A percentile compares a stretch with the other conserved stretches of the same genome.
phyloP scores from a whole-genome alignment of 2,113 vertebrate genomes.

The Callipepla californica region DNA sequence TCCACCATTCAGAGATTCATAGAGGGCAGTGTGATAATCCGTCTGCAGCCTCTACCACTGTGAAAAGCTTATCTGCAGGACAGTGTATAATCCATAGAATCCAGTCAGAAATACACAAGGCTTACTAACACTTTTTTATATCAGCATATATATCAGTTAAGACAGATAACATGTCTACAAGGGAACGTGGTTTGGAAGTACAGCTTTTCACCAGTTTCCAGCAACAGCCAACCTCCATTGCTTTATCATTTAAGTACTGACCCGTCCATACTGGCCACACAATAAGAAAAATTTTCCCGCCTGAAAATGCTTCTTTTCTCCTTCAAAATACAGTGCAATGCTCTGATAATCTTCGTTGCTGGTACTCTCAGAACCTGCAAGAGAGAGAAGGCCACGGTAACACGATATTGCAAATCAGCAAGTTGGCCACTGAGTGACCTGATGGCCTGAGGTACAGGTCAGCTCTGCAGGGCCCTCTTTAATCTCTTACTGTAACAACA shows the following conservation, averaged over 20 bases:
- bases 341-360: constrained; percentile 95
- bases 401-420: background rate
- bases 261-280: constrained; percentile 92
- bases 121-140: background rate
- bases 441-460: background rate
- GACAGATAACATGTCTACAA: background rate
- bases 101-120: background rate
- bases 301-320: constrained; percentile 93
- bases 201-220: background rate
- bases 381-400: background rate
- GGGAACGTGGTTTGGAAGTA: background rate
- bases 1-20: background rate
- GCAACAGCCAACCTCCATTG: background rate
- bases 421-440: background rate
- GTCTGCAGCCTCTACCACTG: background rate
- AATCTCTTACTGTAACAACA: background rate
- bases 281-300: constrained; percentile 96
- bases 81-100: background rate
- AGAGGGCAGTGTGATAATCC: background rate
- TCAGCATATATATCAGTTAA: background rate
- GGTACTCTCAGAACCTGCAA: constrained; percentile 86
- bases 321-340: constrained; percentile 96
- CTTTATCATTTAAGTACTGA: constrained; percentile 71
- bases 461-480: background rate
- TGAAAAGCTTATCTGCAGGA: background rate